phyloP scores from a whole-genome alignment of 1,140 invertebrate genomes.

The Yoshiicerus persimilis region DNA sequence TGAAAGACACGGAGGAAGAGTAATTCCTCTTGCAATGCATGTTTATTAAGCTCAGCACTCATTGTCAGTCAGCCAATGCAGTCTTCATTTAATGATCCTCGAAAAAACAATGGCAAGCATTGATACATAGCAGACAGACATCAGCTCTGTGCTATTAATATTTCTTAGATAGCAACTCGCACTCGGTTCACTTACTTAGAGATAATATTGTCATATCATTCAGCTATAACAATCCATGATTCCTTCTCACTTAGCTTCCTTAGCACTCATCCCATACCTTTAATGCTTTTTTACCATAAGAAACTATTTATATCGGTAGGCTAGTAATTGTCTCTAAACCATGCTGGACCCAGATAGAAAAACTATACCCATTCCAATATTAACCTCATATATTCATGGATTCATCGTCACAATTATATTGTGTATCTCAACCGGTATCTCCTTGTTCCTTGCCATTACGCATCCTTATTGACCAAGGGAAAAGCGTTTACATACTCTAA shows the following conservation, averaged over 20 bases:
- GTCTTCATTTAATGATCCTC: not conserved
- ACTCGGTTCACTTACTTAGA: not conserved
- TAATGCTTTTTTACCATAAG: not conserved
- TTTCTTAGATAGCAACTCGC: not conserved
- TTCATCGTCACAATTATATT: no score
- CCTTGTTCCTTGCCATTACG: no score
- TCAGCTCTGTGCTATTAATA: not conserved
- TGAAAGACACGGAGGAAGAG: not conserved
- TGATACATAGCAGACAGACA: not conserved
- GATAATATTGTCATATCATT: not conserved
- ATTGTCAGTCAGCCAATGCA: not conserved
- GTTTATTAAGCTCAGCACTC: not conserved
- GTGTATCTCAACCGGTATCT: no score
- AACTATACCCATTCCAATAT: no score
- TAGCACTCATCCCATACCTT: no score
- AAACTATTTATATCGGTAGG: no score
- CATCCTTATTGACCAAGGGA: no score
- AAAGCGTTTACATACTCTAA: no score
- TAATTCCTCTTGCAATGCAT: not conserved
- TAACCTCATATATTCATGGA: no score
- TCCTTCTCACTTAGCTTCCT: not conserved
- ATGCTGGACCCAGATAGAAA: no score
- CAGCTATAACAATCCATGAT: not conserved
- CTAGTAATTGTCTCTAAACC: no score
- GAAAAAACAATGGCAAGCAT: not conserved